phyloP scores from a whole-genome alignment of 2,888 invertebrate genomes.

The Cerastis rubricosa region DNA sequence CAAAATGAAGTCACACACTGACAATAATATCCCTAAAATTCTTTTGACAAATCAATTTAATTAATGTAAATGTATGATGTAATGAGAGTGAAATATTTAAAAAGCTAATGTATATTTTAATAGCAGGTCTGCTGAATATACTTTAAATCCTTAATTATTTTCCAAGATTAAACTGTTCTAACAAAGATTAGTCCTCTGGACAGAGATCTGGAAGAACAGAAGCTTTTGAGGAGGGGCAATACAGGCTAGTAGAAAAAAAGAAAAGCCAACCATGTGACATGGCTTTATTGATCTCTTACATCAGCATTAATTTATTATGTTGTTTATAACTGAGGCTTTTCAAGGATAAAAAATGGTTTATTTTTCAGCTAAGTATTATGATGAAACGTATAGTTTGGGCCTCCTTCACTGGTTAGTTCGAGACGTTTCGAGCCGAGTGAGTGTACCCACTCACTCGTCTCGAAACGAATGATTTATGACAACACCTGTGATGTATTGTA shows the following conservation, averaged over 20 bases:
- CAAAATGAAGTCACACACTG: too few relatives aligned
- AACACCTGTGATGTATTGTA: background rate
- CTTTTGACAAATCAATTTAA: background rate
- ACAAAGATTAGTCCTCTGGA: background rate
- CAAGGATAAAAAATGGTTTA: background rate
- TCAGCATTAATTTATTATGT: constrained; percentile 5
- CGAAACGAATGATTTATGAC: background rate
- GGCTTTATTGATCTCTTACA: background rate
- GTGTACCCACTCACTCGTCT: background rate
- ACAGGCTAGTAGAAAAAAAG: background rate
- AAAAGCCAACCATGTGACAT: constrained; percentile 24
- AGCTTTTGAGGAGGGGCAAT: background rate
- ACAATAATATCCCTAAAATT: too few relatives aligned
- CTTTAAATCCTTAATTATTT: too few relatives aligned
- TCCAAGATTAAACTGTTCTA: background rate
- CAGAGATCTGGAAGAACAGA: background rate
- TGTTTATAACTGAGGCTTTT: background rate
- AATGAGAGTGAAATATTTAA: background rate
- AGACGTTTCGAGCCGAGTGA: too few relatives aligned
- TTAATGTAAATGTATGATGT: too few relatives aligned
- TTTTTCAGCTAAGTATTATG: background rate
- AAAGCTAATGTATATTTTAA: background rate
- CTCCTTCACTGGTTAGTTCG: background rate
- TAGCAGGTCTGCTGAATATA: background rate
- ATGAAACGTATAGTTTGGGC: background rate